Base-by-base conservation (phyloP, 2,797 vertebrate species). In the Sternotherus odoratus region DNA sequence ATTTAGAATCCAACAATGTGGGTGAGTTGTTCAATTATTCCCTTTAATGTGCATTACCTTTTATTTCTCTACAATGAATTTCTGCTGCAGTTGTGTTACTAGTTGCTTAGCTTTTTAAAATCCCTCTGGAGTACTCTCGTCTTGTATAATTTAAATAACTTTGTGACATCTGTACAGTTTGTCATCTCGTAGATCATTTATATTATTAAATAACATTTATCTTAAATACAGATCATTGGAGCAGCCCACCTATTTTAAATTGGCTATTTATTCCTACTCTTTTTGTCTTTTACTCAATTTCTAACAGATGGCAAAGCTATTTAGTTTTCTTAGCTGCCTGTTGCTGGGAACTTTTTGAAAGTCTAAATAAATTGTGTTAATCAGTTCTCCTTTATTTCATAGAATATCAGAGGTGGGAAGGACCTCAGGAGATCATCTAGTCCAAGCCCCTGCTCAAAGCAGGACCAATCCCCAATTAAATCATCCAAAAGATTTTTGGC, bases 251-350 rank as follows among this genome's bases (percentile, higher is more conserved):
- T 28, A 57, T 30, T 57, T 57, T 12, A 57, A 57, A 30, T 30
- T 57, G 28, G 2, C 56, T 5, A 3, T 3, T 69, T 1, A n/a
- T 51, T 83, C 16, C 66, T 43, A 1, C 0, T 49, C 63, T 17
- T 39, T 56, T 10, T 56, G 4, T 57, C 12, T 13, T 12, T 57
- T 12, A 30, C 28, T 57, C 56, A 13, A 12, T 57, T 57, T 57
- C 56, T 28, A 57, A 57, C 26, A 12, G 2, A 57, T 57, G 56
- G 26, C 56, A 57, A 26, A 57, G 56, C 11, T 57, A 30, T 30
- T 57, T 57, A 13, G 56, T 5, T 66, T 89, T 63, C 4, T 51
- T 79, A 83, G 48, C 2, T 57, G 11, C 28, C 66, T 82, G 4
- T 2, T 80, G 2, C 46, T 24, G 66, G 48, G 3, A 90, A 2